Conservation (phyloP, 2,797 vertebrate genomes). For the Sebastes umbrosus region DNA sequence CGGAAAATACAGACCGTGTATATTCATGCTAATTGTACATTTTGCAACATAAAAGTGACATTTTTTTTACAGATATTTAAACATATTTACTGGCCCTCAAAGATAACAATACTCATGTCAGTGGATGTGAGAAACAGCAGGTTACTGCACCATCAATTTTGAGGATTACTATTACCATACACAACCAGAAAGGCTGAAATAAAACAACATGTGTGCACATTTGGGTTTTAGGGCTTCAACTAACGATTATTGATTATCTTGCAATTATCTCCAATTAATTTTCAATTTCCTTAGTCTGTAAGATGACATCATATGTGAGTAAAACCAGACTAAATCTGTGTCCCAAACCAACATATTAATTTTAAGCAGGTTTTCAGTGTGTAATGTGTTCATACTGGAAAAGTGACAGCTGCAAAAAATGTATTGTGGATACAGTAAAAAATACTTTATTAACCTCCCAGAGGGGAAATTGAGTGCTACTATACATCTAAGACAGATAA, state of each 20-base stretch:
- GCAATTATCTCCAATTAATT: background rate
- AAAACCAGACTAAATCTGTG: background rate
- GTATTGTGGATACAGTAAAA: background rate
- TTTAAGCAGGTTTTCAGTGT: background rate
- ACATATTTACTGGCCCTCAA: background rate
- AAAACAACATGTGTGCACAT: background rate
- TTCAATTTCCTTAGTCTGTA: background rate
- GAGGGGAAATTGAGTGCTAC: background rate
- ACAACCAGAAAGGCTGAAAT: background rate
- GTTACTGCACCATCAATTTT: background rate
- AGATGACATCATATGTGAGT: background rate
- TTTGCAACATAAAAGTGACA: background rate
- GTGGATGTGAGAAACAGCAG: background rate
- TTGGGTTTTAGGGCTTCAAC: background rate
- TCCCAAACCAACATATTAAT: background rate
- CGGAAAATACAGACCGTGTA: background rate
- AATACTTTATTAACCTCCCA: background rate
- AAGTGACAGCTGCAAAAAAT: background rate
- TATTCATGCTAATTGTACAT: background rate
- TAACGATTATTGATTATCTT: background rate
- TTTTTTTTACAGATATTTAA: background rate
- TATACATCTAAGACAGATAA: background rate
- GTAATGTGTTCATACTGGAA: background rate
- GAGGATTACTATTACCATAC: background rate
- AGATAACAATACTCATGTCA: background rate